phyloP scores from a whole-genome alignment of 2,888 invertebrate genomes.

The Synergus itoensis region DNA sequence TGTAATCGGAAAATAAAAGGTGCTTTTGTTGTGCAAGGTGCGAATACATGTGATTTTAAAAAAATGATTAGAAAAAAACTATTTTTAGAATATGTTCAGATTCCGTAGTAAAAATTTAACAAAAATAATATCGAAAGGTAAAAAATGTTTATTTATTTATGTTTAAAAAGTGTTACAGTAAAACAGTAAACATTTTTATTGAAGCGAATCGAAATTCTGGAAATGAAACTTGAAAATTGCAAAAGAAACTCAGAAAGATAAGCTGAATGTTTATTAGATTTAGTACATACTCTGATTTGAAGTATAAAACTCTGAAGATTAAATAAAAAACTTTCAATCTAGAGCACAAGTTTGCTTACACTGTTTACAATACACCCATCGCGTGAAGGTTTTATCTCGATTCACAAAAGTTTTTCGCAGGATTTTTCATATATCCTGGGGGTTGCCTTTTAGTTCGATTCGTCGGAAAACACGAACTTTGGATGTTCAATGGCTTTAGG shows the following conservation, averaged over 20 bases:
- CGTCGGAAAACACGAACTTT: constrained; percentile 28
- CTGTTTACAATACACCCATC: neutral
- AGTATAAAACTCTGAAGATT: neutral
- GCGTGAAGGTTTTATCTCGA: neutral
- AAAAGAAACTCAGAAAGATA: neutral
- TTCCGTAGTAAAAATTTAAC: too few species aligned
- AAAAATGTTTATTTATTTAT: too few species aligned
- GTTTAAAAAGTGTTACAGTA: too few species aligned
- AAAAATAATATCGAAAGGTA: too few species aligned
- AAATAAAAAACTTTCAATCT: neutral
- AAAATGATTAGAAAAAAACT: too few species aligned
- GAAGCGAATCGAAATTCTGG: too few species aligned
- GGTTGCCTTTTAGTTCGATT: constrained; percentile 16
- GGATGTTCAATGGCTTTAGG: constrained; percentile 26
- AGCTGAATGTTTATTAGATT: neutral
- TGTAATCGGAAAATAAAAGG: too few species aligned
- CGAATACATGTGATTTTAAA: too few species aligned
- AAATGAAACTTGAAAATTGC: too few species aligned
- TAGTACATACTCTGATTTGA: neutral
- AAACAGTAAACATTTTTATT: too few species aligned
- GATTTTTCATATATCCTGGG: constrained; percentile 5
- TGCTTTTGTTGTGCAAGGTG: too few species aligned
- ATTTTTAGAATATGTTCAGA: too few species aligned
- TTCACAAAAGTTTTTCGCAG: constrained; percentile 1
- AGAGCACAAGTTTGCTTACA: constrained; percentile 6